These are phyloP conservation scores for Heteronetta atricapilla DNA, from an alignment of 2,113 vertebrate species.

Conservation along the genomic window DNA sequence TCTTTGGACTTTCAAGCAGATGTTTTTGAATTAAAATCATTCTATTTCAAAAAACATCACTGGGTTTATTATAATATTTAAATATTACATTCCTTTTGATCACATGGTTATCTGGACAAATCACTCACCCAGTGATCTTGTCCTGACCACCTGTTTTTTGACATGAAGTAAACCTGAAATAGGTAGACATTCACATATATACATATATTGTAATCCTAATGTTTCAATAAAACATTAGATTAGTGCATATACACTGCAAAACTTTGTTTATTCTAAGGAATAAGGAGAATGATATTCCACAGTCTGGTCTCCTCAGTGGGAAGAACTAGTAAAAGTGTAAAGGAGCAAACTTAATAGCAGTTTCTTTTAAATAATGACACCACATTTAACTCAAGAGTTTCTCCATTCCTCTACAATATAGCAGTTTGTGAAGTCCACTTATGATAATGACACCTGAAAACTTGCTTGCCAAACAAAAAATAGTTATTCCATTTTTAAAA, in stretches of 20 bases:
- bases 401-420: background rate
- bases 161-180: background rate
- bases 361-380: background rate
- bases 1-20: constrained; percentile 71
- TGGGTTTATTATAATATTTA: constrained; percentile 71
- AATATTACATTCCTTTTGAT: constrained; percentile 76
- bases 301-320: background rate
- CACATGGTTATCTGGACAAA: background rate
- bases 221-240: background rate
- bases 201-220: background rate
- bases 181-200: background rate
- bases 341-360: background rate
- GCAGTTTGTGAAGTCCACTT: background rate
- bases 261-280: background rate
- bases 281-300: background rate
- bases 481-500: background rate
- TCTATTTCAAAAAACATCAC: constrained; percentile 72
- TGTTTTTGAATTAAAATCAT: constrained; percentile 73
- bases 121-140: background rate
- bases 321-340: background rate
- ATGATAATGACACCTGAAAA: constrained; percentile 5
- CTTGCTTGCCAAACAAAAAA: constrained; percentile 21
- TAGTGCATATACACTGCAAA: background rate
- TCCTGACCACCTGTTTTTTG: background rate
- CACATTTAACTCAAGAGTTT: constrained; percentile 10